Base-by-base conservation (phyloP, 2,113 vertebrate species). In the Sporophila hypoxantha region DNA sequence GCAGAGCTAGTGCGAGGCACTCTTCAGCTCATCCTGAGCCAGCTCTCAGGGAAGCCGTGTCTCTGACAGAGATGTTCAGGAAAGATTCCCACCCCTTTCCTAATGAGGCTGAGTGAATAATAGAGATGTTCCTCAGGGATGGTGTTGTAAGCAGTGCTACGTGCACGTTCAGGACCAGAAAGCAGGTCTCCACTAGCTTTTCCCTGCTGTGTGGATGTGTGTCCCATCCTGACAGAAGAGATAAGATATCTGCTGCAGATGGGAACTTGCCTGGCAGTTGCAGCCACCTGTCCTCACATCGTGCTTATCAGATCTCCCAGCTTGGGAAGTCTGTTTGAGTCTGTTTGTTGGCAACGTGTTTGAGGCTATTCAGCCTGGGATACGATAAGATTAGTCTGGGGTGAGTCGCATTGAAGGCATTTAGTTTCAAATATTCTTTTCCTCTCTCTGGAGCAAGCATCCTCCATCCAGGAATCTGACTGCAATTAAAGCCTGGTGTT, bases 161-260 rank as follows among this genome's bases (percentile, higher is more conserved):
- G 16, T 82, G 76, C 80, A 9, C 2, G 32, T 61, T 69, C 69
- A 50, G 82, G 74, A 77, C 37, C 49, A 77, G 44, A 79, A 50
- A 92, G 78, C 92, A 88, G 79, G 84, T 92, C 82, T 76, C 67
- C 71, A 88, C 87, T 82, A 36, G 88, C 87, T 91, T 76, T 65
- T 73, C 69, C 50, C 39, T 77, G 55, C 76, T 91, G n/a, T 93
- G 47, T 57, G 37, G 65, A 81, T 77, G 53, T 88, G 1, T 93
- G 85, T 93, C 73, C 79, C 55, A 50, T 91, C 90, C 77, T 94
- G 94, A 92, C 87, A 93, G 76, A 56, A 79, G 82, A 86, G 91
- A 94, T 94, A 91, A 93, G 70, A 47, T 91, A 50, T 77, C 56
- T 92, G 2, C 0, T 66, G 29, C 32, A 16, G 53, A 82, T 84